Conservation (phyloP, 2,888 invertebrate genomes). For the Apantesis nais region DNA sequence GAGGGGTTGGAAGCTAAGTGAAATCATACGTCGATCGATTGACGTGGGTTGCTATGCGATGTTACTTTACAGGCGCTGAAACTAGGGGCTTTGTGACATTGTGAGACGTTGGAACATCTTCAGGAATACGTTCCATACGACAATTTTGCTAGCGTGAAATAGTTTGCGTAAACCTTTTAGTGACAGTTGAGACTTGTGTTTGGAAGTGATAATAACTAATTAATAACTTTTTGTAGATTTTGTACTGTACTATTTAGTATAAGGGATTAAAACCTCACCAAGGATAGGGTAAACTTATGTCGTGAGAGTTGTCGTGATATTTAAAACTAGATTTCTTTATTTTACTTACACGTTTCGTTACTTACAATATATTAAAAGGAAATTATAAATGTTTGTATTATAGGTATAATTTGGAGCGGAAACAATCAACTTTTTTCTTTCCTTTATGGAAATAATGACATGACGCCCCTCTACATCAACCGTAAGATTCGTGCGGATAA, state of each 20-base stretch:
- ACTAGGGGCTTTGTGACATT: neutral
- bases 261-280: neutral
- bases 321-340: neutral
- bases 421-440: neutral
- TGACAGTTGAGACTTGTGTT: too few relatives aligned
- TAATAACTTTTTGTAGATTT: too few relatives aligned
- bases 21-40: slow-evolving; percentile 7
- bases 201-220: too few relatives aligned
- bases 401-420: neutral
- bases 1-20: slow-evolving; percentile 6
- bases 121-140: neutral
- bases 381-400: neutral
- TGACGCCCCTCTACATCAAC: neutral
- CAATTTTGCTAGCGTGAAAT: neutral
- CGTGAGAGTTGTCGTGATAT: neutral
- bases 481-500: slow-evolving; percentile 4
- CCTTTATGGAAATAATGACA: slow-evolving; percentile 1
- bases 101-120: neutral
- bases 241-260: too few relatives aligned
- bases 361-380: neutral
- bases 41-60: neutral
- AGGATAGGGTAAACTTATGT: neutral
- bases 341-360: neutral
- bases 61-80: neutral
- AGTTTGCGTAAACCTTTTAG: neutral